Base-by-base conservation (phyloP, 2,888 invertebrate genomes). In the Slavum lentiscoides region DNA sequence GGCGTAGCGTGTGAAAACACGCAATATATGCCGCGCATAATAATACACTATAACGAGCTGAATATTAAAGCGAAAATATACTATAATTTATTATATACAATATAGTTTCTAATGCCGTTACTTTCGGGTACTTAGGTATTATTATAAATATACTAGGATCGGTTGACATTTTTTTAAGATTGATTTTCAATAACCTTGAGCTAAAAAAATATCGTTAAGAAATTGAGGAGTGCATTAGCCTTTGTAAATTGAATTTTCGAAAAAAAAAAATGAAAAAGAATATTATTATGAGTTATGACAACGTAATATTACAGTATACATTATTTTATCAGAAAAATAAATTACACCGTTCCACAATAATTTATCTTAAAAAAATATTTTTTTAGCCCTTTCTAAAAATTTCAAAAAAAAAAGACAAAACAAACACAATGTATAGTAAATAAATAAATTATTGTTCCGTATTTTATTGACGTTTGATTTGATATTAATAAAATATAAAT, bases 111-210 rank as follows among this genome's bases (percentile, higher is more conserved):
- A 11, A 15, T 68, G 21, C 13, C 8, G 13, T 23, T 64, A 53
- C n/a, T 53, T 15, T 30, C 5, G 9, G 43, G 17, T 30, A 53
- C 49, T 73, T 30, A 1, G 30, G 30, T 30, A 30, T 30, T 30
- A 30, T 30, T 30, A 30, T 30, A 30, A 30, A 23, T 62, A 23
- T 49, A 49, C 23, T 2, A 61, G 43, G 17, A 23, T 23, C n/a
- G n/a, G 13, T 53, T 53, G 30, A 53, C 8, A 30, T 53, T 53
- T 37, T 30, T 30, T 15, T n/a, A 53, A 64, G 30, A 74, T 53
- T 37, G 53, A 53, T 74, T 61, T 30, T 74, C 53, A 74, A 74
- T 74, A 37, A 74, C n/a, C n/a, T 64, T 53, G n/a, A n/a, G 15
- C 13, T 30, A 37, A 64, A 53, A n/a, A 15, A 37, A 62, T 53